Evolutionary conservation across 2,888 invertebrate genomes (phyloP).

Genomic region (Celastrina argiolus): DNA sequence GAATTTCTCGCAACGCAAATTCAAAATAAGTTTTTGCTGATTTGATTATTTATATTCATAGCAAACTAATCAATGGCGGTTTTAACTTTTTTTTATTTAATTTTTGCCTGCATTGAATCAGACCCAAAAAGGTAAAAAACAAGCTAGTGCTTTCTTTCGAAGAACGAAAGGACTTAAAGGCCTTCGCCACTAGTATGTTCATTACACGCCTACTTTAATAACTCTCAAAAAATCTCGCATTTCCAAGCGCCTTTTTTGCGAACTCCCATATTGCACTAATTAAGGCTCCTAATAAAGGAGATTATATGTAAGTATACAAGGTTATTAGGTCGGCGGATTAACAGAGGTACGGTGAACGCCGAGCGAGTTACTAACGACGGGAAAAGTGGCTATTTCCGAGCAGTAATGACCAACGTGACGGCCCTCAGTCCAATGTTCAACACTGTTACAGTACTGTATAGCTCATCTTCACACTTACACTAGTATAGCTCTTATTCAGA

Average conservation of each 20-base stretch:
- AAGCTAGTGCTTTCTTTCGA: too few relatives aligned
- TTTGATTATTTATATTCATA: too few relatives aligned
- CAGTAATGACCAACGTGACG: conserved; percentile 70
- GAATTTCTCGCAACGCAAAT: not conserved
- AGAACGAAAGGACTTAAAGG: too few relatives aligned
- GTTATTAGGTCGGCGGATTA: conserved; percentile 37
- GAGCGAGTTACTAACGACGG: conserved; percentile 71
- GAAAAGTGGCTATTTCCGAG: conserved; percentile 77
- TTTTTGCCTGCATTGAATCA: too few relatives aligned
- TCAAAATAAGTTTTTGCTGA: not conserved
- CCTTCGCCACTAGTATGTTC: too few relatives aligned
- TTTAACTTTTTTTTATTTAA: too few relatives aligned
- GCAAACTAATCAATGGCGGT: too few relatives aligned
- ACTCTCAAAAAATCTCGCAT: not conserved
- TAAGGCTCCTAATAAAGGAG: conserved; percentile 2
- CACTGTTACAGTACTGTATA: conserved; percentile 1
- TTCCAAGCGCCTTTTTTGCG: not conserved
- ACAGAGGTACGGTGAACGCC: conserved; percentile 47
- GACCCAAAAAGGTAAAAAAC: too few relatives aligned
- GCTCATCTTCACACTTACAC: not conserved
- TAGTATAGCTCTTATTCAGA: not conserved
- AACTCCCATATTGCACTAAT: conserved; percentile 4
- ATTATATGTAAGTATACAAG: conserved; percentile 14
- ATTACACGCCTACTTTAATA: not conserved
- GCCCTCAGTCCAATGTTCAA: conserved; percentile 41